These are phyloP conservation scores for Catharus ustulatus DNA, from an alignment of 2,797 vertebrate species.

Conservation along the genomic window DNA sequence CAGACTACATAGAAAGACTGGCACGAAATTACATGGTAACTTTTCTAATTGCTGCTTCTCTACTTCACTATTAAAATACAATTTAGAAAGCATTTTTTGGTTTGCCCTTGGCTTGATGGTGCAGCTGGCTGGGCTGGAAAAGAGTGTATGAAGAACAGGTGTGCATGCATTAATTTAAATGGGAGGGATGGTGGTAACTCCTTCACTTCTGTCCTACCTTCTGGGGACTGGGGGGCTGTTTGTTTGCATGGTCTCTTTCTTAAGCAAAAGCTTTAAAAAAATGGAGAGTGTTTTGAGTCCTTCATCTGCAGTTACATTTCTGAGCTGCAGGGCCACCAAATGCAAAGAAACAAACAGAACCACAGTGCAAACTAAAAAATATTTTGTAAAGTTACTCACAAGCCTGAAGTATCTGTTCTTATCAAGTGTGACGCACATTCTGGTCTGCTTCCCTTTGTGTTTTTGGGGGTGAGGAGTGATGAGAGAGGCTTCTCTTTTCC, in stretches of 20 bases:
- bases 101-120: neutral
- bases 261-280: neutral
- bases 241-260: neutral
- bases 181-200: neutral
- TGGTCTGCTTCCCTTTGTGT: neutral
- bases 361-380: neutral
- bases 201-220: neutral
- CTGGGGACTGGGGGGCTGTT: neutral
- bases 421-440: neutral
- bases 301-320: neutral
- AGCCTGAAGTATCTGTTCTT: neutral
- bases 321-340: neutral
- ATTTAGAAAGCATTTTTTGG: neutral
- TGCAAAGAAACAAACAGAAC: neutral
- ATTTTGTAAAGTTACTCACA: neutral
- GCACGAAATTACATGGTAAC: conserved; percentile 82
- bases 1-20: conserved; percentile 74
- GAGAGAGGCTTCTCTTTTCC: neutral
- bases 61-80: neutral
- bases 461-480: neutral
- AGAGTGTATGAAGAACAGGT: neutral
- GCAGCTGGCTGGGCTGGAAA: neutral
- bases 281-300: neutral
- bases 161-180: neutral
- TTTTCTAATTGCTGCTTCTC: neutral